Conservation (phyloP, 2,113 vertebrate genomes). For the Epinephelus cyanopodus region DNA sequence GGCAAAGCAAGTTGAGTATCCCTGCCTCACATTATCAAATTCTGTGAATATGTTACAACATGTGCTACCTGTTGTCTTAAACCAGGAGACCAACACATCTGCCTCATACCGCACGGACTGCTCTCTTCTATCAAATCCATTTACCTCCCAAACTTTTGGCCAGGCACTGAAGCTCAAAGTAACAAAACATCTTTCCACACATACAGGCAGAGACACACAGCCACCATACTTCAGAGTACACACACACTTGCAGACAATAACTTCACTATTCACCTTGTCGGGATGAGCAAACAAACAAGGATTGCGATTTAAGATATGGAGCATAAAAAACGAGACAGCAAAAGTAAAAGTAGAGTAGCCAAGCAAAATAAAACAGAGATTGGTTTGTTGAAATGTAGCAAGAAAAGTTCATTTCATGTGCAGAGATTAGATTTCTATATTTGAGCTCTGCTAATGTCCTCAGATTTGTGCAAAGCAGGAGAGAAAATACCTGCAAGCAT, state of each 20-base stretch:
- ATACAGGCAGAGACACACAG: slow-evolving; percentile 15
- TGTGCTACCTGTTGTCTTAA: too few relatives aligned
- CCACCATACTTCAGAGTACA: slow-evolving; percentile 50
- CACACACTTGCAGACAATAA: slow-evolving; percentile 40
- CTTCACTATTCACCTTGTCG: not conserved
- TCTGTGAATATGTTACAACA: too few relatives aligned
- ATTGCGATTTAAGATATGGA: not conserved
- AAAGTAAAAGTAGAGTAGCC: not conserved
- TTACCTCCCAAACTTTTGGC: not conserved
- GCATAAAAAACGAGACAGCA: not conserved
- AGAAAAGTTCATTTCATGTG: not conserved
- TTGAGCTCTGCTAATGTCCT: slow-evolving; percentile 1
- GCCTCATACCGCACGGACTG: not conserved
- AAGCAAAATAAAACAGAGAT: not conserved
- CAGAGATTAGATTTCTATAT: slow-evolving; percentile 18
- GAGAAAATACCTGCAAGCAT: slow-evolving; percentile 52
- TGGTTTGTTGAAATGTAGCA: not conserved
- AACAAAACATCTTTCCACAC: not conserved
- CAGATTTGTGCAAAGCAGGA: slow-evolving; percentile 6
- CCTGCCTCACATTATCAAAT: too few relatives aligned
- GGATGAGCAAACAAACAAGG: not conserved
- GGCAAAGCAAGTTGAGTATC: too few relatives aligned
- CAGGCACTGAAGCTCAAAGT: not conserved
- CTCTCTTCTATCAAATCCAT: not conserved
- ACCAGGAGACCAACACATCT: too few relatives aligned